Evolutionary conservation across 1,140 invertebrate genomes (phyloP), one percentile per base, ranked within the genome.

Genomic region (Cydia amplana): DNA sequence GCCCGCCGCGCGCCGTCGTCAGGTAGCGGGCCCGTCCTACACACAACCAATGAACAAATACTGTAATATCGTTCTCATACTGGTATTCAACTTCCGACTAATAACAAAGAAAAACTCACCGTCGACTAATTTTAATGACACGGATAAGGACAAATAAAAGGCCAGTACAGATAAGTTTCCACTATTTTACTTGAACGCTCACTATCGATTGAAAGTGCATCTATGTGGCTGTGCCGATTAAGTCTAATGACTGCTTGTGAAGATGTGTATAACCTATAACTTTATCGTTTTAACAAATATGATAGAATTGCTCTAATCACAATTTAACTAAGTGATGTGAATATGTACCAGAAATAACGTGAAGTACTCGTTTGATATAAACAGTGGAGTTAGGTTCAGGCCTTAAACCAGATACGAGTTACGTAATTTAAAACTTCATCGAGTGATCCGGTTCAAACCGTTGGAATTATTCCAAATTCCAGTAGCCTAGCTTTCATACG

Each of bases 1-100:
- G 83, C 16, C 82, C 84, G 32, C 89, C 85, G 46, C 85, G 82
- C 63, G 80, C 77, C 36, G 88, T 88, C 63, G 77, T 82, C 76
- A 90, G 67, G 77, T 87, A 90, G 12, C 83, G 81, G 6, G 87
- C 85, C n/a, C 75, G 78, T 82, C 84, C 81, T 85, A 79, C 49
- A 74, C 83, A 80, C 40, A 51, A 82, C 28, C 77, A 49, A 76
- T 60, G n/a, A 20, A 60, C 18, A 9, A 60, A 20, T 18, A 9
- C 32, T 70, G 65, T 70, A 40, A 36, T 60, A 60, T 60, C 55
- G 3, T 60, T 20, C 55, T 60, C 55, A 60, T 60, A 10, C 18
- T 23, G 7, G 14, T n/a, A 46, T 51, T 9, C 16, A 18, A 51
- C 49, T 51, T 60, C 16, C 20, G 7, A 55, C 0, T 18, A 20